These are phyloP conservation scores for Pipistrellus pygmaeus DNA, from an alignment of 2,797 vertebrate genomes.

Conservation along the genomic window DNA sequence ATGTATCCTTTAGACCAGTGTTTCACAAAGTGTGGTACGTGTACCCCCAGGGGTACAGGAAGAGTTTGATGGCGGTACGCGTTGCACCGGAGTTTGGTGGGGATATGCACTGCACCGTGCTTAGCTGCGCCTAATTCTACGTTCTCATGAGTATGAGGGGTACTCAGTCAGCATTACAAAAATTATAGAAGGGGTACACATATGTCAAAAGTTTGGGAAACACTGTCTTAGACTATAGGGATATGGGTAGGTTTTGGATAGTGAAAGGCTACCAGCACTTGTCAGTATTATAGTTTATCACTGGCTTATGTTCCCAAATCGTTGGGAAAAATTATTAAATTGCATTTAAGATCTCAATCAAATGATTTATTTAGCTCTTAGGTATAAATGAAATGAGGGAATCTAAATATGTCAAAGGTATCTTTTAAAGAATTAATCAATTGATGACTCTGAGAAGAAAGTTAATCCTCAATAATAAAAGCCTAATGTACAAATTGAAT, in stretches of 20 bases:
- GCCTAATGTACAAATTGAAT: too few species aligned
- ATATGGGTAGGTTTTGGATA: not conserved
- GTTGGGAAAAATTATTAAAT: slow-evolving; percentile 6
- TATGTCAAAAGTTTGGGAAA: too few species aligned
- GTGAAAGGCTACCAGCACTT: not conserved
- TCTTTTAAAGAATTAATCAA: slow-evolving; percentile 6
- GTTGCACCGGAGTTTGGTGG: too few species aligned
- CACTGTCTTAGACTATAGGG: not conserved
- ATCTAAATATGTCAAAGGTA: not conserved
- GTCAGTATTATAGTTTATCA: not conserved
- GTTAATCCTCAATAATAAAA: not conserved
- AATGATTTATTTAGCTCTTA: slow-evolving; percentile 26
- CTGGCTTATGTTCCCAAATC: not conserved
- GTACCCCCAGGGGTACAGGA: too few species aligned
- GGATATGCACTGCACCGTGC: too few species aligned
- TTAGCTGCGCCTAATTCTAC: too few species aligned
- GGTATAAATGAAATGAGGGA: not conserved
- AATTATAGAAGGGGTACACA: too few species aligned
- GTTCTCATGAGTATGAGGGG: too few species aligned
- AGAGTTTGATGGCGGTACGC: too few species aligned
- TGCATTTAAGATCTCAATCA: not conserved
- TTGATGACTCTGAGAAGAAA: not conserved
- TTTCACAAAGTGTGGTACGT: too few species aligned
- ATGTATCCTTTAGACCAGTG: not conserved
- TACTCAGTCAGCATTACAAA: too few species aligned